phyloP scores from a whole-genome alignment of 1,140 invertebrate species.

The Atta colombica region DNA sequence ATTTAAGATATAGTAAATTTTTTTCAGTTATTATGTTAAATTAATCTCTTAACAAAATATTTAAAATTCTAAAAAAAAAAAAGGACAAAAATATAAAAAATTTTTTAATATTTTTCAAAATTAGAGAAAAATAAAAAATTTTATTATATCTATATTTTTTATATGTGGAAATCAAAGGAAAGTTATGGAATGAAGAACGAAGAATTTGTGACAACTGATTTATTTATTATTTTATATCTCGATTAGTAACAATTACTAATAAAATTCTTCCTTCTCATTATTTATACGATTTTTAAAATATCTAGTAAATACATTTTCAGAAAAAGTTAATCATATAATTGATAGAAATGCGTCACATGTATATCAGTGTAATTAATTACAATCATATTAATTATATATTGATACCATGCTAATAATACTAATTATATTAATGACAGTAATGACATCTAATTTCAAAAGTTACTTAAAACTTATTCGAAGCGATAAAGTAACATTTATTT shows the following conservation, averaged over 20 bases:
- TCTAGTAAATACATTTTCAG: neutral
- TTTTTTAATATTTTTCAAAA: no score
- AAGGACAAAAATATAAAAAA: no score
- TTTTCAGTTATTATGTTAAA: no score
- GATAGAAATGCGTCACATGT: neutral
- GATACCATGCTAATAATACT: neutral
- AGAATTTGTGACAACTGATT: neutral
- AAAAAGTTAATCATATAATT: neutral
- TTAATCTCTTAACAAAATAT: no score
- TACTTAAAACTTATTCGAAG: constrained; percentile 38
- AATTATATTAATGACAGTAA: neutral
- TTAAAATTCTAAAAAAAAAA: no score
- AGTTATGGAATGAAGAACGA: no score
- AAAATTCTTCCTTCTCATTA: neutral
- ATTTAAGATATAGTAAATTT: no score
- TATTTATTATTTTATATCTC: neutral
- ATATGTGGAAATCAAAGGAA: no score
- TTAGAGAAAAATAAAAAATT: no score
- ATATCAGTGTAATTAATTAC: constrained; percentile 36
- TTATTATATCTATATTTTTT: no score
- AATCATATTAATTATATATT: neutral
- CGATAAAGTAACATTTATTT: constrained; percentile 8
- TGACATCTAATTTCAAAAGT: constrained; percentile 40
- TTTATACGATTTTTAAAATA: constrained; percentile 4
- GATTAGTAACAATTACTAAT: constrained; percentile 23